Base-by-base conservation (phyloP, 2,797 vertebrate genomes). In the Onychomys arenicola region DNA sequence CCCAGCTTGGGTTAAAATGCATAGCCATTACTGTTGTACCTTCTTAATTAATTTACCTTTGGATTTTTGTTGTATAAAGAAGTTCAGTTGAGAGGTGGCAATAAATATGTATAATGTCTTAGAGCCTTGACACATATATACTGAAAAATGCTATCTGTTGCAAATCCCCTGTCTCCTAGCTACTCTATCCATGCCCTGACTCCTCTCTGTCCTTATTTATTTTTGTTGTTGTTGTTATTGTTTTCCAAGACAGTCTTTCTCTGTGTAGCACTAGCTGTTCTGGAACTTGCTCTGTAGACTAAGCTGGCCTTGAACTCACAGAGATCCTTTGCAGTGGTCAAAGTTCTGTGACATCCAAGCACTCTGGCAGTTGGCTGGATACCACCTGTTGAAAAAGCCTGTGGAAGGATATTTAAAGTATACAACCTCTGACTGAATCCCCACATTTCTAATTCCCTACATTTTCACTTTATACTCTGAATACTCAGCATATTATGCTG, bases 11-110 rank as follows among this genome's bases (percentile, higher is more conserved):
- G 16, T 87, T 77, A 77, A 89, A 80, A 82, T 77, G 17, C 5
- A 89, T 46, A 75, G 2, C 14, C 25, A 63, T 25, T n/a, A 11
- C 19, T 49, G 16, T 91, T 27, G 3, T 40, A 61, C 29, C 57
- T 82, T 86, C 67, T 86, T 91, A 89, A 49, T 67, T 76, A 61
- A 76, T 80, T 75, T 59, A 40, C 40, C 17, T 67, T 86, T 93
- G 49, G 63, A 61, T 57, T 89, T 92, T 65, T 73, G 37, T 91
- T 78, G 57, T 83, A 2, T 55, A 76, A 90, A 29, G 2, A 91
- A 65, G 34, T 87, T 85, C 59, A 23, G 11, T 69, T 23, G 14
- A 37, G 25, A 23, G 34, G 19, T 34, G n/a, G n/a, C 43, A 65
- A n/a, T 29, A 25, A 87, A 7, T 57, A 25, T 77, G 29, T 17